Base-by-base conservation (phyloP, 2,888 invertebrate genomes). In the Drosophila nigricruria region DNA sequence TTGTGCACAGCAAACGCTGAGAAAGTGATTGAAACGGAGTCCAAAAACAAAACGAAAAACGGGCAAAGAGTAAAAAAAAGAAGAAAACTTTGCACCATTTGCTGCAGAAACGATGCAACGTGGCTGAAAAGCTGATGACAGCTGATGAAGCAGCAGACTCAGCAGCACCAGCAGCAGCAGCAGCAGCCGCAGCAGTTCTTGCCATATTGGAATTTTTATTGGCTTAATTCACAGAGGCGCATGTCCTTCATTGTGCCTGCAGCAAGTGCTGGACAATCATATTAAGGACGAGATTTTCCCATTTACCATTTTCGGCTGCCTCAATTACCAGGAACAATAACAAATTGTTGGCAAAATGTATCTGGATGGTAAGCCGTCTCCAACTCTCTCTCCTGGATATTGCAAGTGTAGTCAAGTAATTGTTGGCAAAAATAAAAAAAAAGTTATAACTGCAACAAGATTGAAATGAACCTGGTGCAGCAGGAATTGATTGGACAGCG, bases 161-260 rank as follows among this genome's bases (percentile, higher is more conserved):
- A n/a, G n/a, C n/a, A n/a, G n/a, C n/a, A n/a, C n/a, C n/a, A n/a
- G n/a, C n/a, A n/a, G n/a, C n/a, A n/a, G n/a, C n/a, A n/a, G n/a
- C n/a, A n/a, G n/a, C n/a, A n/a, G n/a, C n/a, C n/a, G n/a, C n/a
- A n/a, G n/a, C n/a, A n/a, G n/a, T n/a, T n/a, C n/a, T n/a, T n/a
- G n/a, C n/a, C n/a, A n/a, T 59, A 70, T 64, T 63, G 82, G 59
- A 76, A 78, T 77, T 84, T 74, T 73, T 53, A 82, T 76, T 80
- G 73, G 72, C 75, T 54, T 57, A 61, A 71, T 67, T 58, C 38
- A 32, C 56, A 71, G 18, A 45, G 52, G 50, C 38, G 50, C 65
- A 45, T 56, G 49, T 56, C 34, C 49, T 56, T 12, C 42, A 30
- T 27, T 30, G 36, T 49, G 36, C 58, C 43, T 18, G 25, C 45